Percentiles rank a stretch among this genome's conserved stretches.
Evolutionary conservation across 2,113 vertebrate genomes (phyloP).

Genomic region (Myodes glareolus): DNA sequence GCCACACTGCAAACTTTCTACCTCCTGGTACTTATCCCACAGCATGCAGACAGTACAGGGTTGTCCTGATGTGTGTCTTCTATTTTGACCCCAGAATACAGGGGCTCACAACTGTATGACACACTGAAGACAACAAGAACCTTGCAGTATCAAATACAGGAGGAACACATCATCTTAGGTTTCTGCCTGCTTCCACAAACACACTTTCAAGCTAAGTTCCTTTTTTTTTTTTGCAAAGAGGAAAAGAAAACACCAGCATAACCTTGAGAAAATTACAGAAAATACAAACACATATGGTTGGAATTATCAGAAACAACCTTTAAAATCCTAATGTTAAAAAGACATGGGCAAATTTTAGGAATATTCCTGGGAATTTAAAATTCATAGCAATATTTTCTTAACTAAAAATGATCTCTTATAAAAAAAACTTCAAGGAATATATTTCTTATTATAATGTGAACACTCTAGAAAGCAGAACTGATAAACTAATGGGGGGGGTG

Average conservation of each 20-base stretch:
- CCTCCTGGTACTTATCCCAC: not conserved
- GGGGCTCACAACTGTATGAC: not conserved
- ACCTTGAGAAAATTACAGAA: not conserved
- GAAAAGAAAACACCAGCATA: slow-evolving; percentile 25
- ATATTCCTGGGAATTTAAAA: not conserved
- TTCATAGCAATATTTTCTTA: not conserved
- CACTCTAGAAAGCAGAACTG: not conserved
- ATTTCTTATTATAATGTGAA: not conserved
- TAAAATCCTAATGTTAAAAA: not conserved
- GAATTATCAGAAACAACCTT: slow-evolving; percentile 9
- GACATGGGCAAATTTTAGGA: not conserved
- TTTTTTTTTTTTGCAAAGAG: not conserved
- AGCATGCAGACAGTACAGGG: not conserved
- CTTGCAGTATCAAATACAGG: not conserved
- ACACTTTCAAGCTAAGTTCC: not conserved
- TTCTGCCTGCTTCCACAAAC: not conserved
- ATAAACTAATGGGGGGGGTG: not conserved
- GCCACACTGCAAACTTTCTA: not conserved
- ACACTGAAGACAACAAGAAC: not conserved
- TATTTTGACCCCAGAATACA: not conserved
- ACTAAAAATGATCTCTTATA: not conserved
- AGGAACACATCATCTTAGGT: not conserved
- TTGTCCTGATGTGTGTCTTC: not conserved
- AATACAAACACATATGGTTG: not conserved
- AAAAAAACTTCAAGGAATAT: not conserved